Percentiles rank a stretch among this genome's conserved stretches.
Conservation (phyloP, 1,140 invertebrate genomes). For the Drosophila kohkoa region DNA sequence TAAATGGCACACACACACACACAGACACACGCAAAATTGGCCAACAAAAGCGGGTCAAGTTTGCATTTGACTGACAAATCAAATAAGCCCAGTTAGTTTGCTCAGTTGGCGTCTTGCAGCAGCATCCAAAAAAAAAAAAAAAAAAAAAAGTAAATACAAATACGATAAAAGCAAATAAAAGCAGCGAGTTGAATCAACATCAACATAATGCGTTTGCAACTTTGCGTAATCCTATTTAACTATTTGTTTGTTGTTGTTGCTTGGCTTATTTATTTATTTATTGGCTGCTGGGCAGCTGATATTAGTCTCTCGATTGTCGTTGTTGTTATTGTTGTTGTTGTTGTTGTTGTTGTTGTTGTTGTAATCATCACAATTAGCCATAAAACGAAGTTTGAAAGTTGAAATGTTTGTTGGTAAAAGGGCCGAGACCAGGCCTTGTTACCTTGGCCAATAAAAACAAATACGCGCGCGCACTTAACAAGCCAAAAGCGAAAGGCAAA, state of each 20-base stretch:
- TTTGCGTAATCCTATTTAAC: constrained; percentile 76
- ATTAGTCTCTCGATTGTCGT: constrained; percentile 22
- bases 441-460: constrained; percentile 27
- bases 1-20: constrained; percentile 16
- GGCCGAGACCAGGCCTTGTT: constrained; percentile 35
- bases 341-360: constrained; percentile 54
- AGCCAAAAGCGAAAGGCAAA: background rate
- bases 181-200: constrained; percentile 66
- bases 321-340: constrained; percentile 28
- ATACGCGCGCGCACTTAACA: too few species aligned
- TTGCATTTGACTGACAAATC: constrained; percentile 55
- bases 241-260: constrained; percentile 19
- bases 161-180: constrained; percentile 57
- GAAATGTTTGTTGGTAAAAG: constrained; percentile 23
- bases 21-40: constrained; percentile 5
- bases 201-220: constrained; percentile 75
- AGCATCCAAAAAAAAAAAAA: constrained; percentile 42
- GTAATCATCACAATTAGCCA: constrained; percentile 64
- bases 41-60: constrained; percentile 68
- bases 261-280: constrained; percentile 35
- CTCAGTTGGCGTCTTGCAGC: constrained; percentile 59
- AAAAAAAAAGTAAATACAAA: constrained; percentile 53
- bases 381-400: constrained; percentile 45
- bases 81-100: constrained; percentile 34
- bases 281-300: constrained; percentile 35